These are phyloP conservation scores for Caenorhabditis sulstoni DNA, from an alignment of 2,888 invertebrate species.

Conservation along the genomic window DNA sequence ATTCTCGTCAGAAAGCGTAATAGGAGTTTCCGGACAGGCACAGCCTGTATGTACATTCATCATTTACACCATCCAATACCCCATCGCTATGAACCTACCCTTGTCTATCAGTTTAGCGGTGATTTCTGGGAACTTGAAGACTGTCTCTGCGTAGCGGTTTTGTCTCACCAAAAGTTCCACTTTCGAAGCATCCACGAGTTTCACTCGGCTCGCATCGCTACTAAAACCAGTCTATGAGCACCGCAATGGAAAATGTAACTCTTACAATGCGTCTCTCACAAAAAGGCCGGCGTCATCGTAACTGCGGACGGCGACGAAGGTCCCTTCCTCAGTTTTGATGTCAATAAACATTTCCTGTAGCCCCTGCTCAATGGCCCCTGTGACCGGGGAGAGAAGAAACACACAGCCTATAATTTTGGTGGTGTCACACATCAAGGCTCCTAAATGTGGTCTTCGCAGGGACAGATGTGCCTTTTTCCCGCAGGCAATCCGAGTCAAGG, in stretches of 20 bases:
- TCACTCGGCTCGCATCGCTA: not conserved
- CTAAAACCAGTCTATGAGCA: not conserved
- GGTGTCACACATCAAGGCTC: too few species aligned
- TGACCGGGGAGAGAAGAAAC: slow-evolving; percentile 6
- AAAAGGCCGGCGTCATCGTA: slow-evolving; percentile 24
- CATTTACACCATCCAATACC: not conserved
- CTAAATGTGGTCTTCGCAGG: too few species aligned
- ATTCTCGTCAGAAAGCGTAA: not conserved
- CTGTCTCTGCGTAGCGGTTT: not conserved
- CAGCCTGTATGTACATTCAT: too few species aligned
- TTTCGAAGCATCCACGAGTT: slow-evolving; percentile 20
- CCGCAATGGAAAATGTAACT: too few species aligned
- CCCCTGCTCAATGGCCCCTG: not conserved
- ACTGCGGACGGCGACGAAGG: slow-evolving; percentile 20
- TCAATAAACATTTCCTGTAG: slow-evolving; percentile 34
- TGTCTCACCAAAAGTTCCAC: slow-evolving; percentile 21
- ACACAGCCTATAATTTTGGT: slow-evolving; percentile 20
- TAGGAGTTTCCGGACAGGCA: not conserved
- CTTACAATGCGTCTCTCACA: slow-evolving; percentile 6
- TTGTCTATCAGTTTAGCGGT: slow-evolving; percentile 20
- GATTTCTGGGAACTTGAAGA: slow-evolving; percentile 9
- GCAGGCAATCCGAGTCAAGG: too few species aligned
- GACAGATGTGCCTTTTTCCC: too few species aligned
- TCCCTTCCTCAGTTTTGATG: not conserved
- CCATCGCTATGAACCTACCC: not conserved